Base-by-base conservation (phyloP, 2,797 vertebrate species). In the Anabas testudineus region DNA sequence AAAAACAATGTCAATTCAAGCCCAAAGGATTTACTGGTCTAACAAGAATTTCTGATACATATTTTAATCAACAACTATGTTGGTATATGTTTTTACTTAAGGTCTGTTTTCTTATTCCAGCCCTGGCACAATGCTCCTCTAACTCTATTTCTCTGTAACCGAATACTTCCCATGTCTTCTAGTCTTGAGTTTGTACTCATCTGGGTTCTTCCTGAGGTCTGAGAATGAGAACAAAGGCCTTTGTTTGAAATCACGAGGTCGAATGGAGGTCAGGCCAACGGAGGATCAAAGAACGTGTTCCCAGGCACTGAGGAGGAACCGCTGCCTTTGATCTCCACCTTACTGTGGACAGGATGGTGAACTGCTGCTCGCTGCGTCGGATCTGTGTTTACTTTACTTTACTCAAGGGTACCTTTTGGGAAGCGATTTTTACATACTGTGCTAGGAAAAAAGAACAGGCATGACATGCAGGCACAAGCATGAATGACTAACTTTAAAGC, bases 211-310 rank as follows among this genome's bases (percentile, higher is more conserved):
- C 74, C 71, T 67, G 45, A 87, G 81, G 87, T 84, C 71, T 87
- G 77, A 85, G 62, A 76, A 69, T 34, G 63, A 88, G 87, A 90
- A 91, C 88, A 91, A 88, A 89, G 79, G 68, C 79, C 74, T 89
- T 84, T 88, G 78, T 89, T 83, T 86, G 79, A 91, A 91, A 88
- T 76, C 83, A 86, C 0, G 48, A 86, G 92, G 91, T 92, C 74
- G 81, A 79, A 57, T 82, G 69, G 77, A 90, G 92, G 92, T 93
- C 91, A 91, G 77, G 77, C 82, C 88, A 87, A 91, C 84, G 81
- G 83, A 81, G 80, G 88, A 93, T 93, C 90, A 94, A 94, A 93
- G 92, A 70, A 19, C 78, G 75, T 83, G 78, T 90, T 92, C 83
- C 77, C 83, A 71, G 87, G 89, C 87, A 39, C 69, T 51, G 80